Percentiles rank a stretch among this genome's conserved stretches.
These are phyloP conservation scores for Notiomystis cincta DNA, from an alignment of 2,113 vertebrate genomes.

Conservation along the genomic window DNA sequence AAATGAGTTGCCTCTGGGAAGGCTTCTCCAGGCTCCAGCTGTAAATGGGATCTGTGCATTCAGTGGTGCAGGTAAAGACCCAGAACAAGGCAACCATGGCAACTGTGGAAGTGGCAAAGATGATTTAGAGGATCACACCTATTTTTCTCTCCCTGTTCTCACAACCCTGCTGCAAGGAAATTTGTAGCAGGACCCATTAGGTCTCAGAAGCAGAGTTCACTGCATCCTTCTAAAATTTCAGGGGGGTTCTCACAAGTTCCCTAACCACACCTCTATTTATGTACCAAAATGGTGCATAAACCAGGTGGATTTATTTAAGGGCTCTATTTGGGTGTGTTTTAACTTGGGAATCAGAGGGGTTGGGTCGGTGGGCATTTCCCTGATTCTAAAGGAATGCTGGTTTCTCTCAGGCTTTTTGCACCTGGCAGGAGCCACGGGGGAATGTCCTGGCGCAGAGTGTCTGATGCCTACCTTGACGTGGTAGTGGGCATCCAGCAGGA, in stretches of 20 bases:
- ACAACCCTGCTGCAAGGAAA: not conserved
- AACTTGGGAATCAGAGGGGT: not conserved
- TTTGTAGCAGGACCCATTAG: not conserved
- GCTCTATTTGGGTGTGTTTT: not conserved
- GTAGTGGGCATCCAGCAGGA: slow-evolving; percentile 94
- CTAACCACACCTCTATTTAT: not conserved
- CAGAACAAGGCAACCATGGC: not conserved
- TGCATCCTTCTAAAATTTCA: not conserved
- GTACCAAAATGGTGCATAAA: not conserved
- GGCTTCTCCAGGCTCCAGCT: not conserved
- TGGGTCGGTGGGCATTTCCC: not conserved
- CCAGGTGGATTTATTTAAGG: not conserved
- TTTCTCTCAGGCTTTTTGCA: not conserved
- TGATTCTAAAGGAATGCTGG: not conserved
- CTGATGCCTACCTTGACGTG: slow-evolving; percentile 84
- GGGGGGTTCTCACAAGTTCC: not conserved
- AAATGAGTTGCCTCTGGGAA: slow-evolving; percentile 10
- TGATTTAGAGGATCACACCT: not conserved
- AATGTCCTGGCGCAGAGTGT: not conserved
- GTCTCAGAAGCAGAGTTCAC: not conserved
- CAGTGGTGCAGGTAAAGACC: not conserved
- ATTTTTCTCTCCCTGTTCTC: not conserved
- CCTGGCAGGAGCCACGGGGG: not conserved
- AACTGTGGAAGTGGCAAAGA: not conserved
- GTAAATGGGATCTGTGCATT: not conserved